Base-by-base conservation (phyloP, 2,797 vertebrate species). In the Helicolenus hilgendorfi region DNA sequence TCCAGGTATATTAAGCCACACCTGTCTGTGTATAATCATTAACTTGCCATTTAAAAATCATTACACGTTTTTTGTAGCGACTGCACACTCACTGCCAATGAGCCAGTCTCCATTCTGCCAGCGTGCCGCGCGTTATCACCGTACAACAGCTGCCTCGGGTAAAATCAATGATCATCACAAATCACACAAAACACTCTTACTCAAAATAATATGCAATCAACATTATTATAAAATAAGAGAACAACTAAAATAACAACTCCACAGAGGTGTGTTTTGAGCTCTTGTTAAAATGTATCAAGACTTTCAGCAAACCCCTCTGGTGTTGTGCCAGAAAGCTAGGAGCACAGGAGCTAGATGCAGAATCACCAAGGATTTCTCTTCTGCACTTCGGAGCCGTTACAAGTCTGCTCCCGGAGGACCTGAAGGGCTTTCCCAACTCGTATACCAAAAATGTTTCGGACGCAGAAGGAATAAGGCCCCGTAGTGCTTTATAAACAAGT, bases 1-100 rank as follows among this genome's bases (percentile, higher is more conserved):
- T 83, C 4, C 5, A 56, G 85, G 68, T 63, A 76, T 15, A 87
- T 11, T 31, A 36, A 75, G 82, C 75, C 81, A 81, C 83, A 89
- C 81, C 90, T 88, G 81, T 29, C 55, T 67, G 26, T 31, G 59
- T 18, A 55, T 9, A 15, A 68, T 68, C 38, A 86, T 86, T 85
- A 87, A 85, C 72, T 26, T 53, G 36, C 63, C 60, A 79, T 79
- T 81, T 24, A 68, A 63, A 77, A 77, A 79, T 78, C 80, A 78
- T 84, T 53, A 35, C 45, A 58, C 18, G 9, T 64, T 67, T 79
- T 79, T 35, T 58, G 64, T 20, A 79, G 62, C 11, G 3, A 3
- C 35, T 11, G 35, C 71, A 63, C 60, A 26, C 27, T 71, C 35
- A 15, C 11, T 49, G 62, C 36, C 68, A 78, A 53, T 59, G 65